Evolutionary conservation across 2,113 vertebrate genomes (phyloP).

Genomic region (Oriolus oriolus): DNA sequence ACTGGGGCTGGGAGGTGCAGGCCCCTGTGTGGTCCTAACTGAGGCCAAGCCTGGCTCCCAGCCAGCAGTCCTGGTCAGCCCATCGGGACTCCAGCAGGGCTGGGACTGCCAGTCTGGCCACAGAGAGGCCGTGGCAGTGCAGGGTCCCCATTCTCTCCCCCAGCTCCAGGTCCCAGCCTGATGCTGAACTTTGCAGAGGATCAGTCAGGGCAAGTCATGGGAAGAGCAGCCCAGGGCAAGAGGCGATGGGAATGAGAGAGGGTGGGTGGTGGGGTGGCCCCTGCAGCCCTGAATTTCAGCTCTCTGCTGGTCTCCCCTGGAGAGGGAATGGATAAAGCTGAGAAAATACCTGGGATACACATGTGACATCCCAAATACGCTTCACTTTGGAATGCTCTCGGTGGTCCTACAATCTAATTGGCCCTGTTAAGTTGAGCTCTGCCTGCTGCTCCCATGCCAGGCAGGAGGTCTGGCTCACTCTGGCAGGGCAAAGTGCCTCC

Average conservation of each 20-base stretch:
- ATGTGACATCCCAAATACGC: background rate
- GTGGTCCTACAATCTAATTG: background rate
- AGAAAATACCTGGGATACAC: background rate
- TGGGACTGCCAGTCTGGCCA: background rate
- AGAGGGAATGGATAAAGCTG: rapidly evolving
- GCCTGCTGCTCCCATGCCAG: background rate
- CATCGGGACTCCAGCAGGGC: background rate
- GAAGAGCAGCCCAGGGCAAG: background rate
- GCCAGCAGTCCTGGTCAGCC: background rate
- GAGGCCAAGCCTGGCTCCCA: background rate
- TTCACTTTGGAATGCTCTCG: background rate
- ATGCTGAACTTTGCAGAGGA: background rate
- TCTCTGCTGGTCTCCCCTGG: background rate
- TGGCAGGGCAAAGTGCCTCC: background rate
- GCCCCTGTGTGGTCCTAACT: too few relatives aligned
- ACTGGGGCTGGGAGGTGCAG: background rate
- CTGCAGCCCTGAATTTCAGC: background rate
- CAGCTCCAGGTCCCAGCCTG: background rate
- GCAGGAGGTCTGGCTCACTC: background rate
- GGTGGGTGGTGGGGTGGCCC: too few relatives aligned
- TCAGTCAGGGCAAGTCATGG: background rate
- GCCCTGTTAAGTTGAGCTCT: background rate
- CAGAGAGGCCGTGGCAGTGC: rapidly evolving
- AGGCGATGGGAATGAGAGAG: background rate
- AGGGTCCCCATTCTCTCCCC: rapidly evolving